Evolutionary conservation across 1,140 invertebrate species (phyloP).

Genomic region (Delia radicum): DNA sequence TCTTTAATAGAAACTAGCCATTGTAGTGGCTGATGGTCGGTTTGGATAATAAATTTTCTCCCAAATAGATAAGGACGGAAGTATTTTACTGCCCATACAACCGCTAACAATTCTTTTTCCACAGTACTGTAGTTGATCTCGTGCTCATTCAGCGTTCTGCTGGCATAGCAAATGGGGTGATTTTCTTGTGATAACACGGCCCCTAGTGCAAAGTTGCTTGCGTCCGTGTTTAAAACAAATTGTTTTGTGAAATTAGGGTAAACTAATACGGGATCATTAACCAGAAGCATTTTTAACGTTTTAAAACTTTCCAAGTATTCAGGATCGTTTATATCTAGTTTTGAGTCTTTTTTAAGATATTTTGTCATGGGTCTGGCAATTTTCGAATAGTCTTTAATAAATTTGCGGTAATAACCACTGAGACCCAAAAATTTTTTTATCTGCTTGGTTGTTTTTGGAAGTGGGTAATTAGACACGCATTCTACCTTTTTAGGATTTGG

Average conservation of each 20-base stretch:
- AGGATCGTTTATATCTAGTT: background rate
- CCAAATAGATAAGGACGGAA: slow-evolving; percentile 22
- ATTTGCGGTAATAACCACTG: slow-evolving; percentile 17
- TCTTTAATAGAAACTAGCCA: background rate
- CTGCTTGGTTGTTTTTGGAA: slow-evolving; percentile 5
- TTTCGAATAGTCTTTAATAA: slow-evolving; percentile 24
- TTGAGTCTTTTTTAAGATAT: slow-evolving; percentile 24
- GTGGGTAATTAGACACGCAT: slow-evolving; percentile 2
- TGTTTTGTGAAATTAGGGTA: slow-evolving; percentile 10
- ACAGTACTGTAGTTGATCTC: background rate
- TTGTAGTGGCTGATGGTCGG: slow-evolving; percentile 2
- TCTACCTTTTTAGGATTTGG: slow-evolving; percentile 23
- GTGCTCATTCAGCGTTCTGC: slow-evolving; percentile 20
- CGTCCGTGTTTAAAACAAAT: slow-evolving; percentile 16
- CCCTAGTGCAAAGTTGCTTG: slow-evolving; percentile 4
- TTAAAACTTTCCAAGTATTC: slow-evolving; percentile 14
- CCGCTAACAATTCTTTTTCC: slow-evolving; percentile 13
- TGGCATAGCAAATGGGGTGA: slow-evolving; percentile 15
- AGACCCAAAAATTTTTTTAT: slow-evolving; percentile 22
- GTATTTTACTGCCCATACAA: slow-evolving; percentile 16
- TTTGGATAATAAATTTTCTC: slow-evolving; percentile 16
- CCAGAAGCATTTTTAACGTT: background rate
- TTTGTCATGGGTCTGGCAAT: slow-evolving; percentile 18
- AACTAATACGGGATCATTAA: slow-evolving; percentile 5
- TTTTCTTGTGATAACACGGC: slow-evolving; percentile 17